Evolutionary conservation across 2,113 vertebrate species (phyloP).

Genomic region (Hydrolagus affinis): DNA sequence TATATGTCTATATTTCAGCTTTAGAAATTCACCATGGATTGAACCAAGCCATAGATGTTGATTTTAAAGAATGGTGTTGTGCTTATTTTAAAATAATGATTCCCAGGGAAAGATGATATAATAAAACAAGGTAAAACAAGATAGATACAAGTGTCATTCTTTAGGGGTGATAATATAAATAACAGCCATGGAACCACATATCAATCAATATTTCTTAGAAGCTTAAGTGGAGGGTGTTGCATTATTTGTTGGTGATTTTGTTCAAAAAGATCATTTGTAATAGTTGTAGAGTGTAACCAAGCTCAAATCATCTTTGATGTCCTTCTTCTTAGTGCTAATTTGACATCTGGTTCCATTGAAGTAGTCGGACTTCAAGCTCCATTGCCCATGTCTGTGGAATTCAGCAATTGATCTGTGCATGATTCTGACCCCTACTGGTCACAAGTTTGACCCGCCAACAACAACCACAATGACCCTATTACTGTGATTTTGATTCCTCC

Average conservation of each 20-base stretch:
- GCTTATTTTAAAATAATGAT: background rate
- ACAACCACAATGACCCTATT: background rate
- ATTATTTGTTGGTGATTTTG: background rate
- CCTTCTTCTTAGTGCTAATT: background rate
- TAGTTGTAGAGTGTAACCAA: background rate
- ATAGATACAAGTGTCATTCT: background rate
- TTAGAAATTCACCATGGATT: background rate
- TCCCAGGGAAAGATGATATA: background rate
- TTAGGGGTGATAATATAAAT: background rate
- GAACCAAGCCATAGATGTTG: background rate
- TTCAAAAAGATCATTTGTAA: background rate
- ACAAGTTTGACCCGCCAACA: background rate
- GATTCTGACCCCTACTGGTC: background rate
- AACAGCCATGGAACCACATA: background rate
- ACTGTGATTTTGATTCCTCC: background rate
- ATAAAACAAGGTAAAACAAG: background rate
- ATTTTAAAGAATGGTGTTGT: background rate
- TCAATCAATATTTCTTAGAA: conserved; percentile 16
- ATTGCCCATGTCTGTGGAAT: background rate
- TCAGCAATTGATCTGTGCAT: background rate
- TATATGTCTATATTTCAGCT: no score
- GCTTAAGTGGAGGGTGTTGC: background rate
- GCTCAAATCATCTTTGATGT: background rate
- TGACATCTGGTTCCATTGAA: background rate
- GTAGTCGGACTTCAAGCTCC: background rate